phyloP scores from a whole-genome alignment of 1,140 invertebrate species.

The Cydia fagiglandana region DNA sequence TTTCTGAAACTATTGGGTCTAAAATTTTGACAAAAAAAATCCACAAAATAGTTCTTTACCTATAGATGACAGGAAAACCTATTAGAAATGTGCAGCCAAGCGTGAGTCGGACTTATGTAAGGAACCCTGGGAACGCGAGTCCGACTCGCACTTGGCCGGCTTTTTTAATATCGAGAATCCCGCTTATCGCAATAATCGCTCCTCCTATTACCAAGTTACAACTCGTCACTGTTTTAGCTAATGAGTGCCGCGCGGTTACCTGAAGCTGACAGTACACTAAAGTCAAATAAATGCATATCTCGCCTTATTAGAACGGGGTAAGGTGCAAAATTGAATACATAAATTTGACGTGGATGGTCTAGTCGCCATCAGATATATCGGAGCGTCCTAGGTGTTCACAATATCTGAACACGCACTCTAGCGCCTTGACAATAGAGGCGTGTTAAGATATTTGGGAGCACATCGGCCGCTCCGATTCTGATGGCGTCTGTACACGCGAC shows the following conservation, averaged over 20 bases:
- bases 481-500: too few relatives aligned
- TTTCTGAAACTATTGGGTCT: too few relatives aligned
- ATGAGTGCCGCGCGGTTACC: constrained; percentile 14
- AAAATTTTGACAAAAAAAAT: too few relatives aligned
- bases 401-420: not conserved
- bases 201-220: not conserved
- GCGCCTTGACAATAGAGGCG: not conserved
- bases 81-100: too few relatives aligned
- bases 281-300: not conserved
- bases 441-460: not conserved
- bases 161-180: not conserved
- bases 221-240: constrained; percentile 20
- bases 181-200: constrained; percentile 13
- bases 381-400: not conserved
- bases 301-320: not conserved
- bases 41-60: too few relatives aligned
- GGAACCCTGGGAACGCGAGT: too few relatives aligned
- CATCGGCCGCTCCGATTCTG: too few relatives aligned
- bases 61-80: too few relatives aligned
- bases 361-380: not conserved
- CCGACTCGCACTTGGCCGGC: too few relatives aligned
- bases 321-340: not conserved
- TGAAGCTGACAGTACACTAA: not conserved
- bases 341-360: not conserved
- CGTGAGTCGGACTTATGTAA: too few relatives aligned